Base-by-base conservation (phyloP, 2,113 vertebrate species). In the Podilymbus podiceps region DNA sequence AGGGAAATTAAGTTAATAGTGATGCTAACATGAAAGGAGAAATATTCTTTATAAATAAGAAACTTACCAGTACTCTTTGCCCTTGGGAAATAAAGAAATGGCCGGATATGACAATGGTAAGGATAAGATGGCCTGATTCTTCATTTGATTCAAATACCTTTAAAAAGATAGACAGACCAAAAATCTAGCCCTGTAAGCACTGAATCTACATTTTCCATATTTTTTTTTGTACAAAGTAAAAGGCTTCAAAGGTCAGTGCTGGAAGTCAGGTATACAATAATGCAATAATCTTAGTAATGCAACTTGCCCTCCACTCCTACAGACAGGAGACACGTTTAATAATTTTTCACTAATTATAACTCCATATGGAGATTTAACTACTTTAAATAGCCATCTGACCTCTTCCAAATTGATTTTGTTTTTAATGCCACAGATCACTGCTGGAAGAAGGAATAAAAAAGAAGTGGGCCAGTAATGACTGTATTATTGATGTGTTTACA, bases 21-120 rank as follows among this genome's bases (percentile, higher is more conserved):
- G 81, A 90, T 31, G 38, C 49, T 60, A 94, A 87, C 28, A 7
- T 11, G 75, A 63, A 82, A 42, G 46, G 31, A 92, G 27, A 90
- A 96, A 78, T 21, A 27, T 30, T 63, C 40, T 66, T 95, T 24
- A 31, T 15, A 33, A 19, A 13, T 0, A 3, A 77, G 38, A 81
- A 80, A 97, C 98, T 97, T 98, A 99, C 99, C 98, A 99, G 95
- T 31, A 99, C 97, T n/a, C 98, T 98, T 64, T 98, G 92, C 63
- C 98, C 98, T 94, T 98, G 99, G 28, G 98, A 97, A 92, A 99
- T 98, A 85, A 99, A 98, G 96, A 99, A 98, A 97, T 99, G 98
- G 79, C 99, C 99, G 56, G 98, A 98, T 53, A 98, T 97, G 89
- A 99, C 96, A 56, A 99, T 97, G 31, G 96, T 98, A 66, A 99